A percentile compares a stretch with the other conserved stretches of the same genome.
phyloP scores from a whole-genome alignment of 2,797 vertebrate species.

The Nannoperca obscura region DNA sequence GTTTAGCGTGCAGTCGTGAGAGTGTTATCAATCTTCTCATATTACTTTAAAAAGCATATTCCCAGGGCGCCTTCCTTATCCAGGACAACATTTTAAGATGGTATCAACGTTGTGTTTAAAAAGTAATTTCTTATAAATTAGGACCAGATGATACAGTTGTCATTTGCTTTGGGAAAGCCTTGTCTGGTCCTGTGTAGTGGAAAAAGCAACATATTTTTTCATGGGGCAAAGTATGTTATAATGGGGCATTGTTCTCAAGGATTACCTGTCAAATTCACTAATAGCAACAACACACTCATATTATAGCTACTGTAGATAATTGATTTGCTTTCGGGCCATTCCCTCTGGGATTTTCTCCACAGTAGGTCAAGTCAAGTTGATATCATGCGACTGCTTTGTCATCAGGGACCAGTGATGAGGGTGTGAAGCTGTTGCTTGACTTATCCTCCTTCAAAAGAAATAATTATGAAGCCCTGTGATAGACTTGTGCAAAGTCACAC shows the following conservation, averaged over 20 bases:
- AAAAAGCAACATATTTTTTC: background rate
- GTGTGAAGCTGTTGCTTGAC: constrained; percentile 29
- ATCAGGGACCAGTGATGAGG: constrained; percentile 9
- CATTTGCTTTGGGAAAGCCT: background rate
- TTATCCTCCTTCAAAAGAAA: constrained; percentile 26
- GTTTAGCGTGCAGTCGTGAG: background rate
- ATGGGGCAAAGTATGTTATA: background rate
- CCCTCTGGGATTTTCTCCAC: constrained; percentile 3
- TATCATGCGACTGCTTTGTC: background rate
- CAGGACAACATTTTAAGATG: background rate
- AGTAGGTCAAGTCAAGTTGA: constrained; percentile 15
- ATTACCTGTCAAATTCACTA: constrained; percentile 21
- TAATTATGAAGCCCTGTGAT: constrained; percentile 26
- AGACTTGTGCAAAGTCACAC: constrained; percentile 32
- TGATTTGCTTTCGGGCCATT: constrained; percentile 13
- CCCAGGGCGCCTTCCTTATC: no score
- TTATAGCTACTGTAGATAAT: background rate
- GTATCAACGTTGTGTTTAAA: background rate
- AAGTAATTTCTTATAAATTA: background rate
- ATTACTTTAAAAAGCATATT: background rate
- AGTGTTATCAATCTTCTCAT: background rate
- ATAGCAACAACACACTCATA: background rate
- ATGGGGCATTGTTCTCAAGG: background rate
- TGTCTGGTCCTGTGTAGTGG: background rate
- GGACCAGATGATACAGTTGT: background rate